Conservation (phyloP, 2,113 vertebrate species). For the Lampris megalopsis region DNA sequence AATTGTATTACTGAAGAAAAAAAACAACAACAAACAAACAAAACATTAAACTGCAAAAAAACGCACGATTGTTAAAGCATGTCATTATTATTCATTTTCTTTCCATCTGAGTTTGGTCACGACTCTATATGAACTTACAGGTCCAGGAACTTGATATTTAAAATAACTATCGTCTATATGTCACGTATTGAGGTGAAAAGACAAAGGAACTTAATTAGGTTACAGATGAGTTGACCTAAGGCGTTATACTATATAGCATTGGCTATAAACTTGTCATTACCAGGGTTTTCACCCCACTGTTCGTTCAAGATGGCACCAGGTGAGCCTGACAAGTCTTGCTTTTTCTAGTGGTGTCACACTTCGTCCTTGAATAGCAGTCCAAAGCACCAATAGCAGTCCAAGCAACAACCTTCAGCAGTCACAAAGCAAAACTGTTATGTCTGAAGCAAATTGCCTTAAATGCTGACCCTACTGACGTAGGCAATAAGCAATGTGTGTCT, state of each 20-base stretch:
- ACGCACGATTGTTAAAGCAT: too few relatives aligned
- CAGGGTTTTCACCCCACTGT: background rate
- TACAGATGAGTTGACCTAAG: background rate
- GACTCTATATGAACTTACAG: too few relatives aligned
- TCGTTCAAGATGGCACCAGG: slow-evolving; percentile 18
- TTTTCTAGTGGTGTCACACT: background rate
- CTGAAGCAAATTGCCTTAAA: too few relatives aligned
- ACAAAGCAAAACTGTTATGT: background rate
- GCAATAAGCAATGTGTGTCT: background rate
- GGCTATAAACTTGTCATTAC: background rate
- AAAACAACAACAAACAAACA: too few relatives aligned
- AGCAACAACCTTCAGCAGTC: background rate
- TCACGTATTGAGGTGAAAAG: background rate
- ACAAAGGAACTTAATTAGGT: background rate
- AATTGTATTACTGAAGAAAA: too few relatives aligned
- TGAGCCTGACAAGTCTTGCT: slow-evolving; percentile 37
- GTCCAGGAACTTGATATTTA: too few relatives aligned
- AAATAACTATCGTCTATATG: background rate
- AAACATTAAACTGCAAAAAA: too few relatives aligned
- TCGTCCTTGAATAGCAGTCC: background rate
- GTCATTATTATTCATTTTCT: too few relatives aligned
- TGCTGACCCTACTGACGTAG: background rate
- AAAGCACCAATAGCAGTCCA: too few relatives aligned
- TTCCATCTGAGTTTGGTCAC: too few relatives aligned
- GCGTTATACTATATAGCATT: background rate